Conservation (phyloP, 1,140 invertebrate genomes). For the Zaprionus vittiger region DNA sequence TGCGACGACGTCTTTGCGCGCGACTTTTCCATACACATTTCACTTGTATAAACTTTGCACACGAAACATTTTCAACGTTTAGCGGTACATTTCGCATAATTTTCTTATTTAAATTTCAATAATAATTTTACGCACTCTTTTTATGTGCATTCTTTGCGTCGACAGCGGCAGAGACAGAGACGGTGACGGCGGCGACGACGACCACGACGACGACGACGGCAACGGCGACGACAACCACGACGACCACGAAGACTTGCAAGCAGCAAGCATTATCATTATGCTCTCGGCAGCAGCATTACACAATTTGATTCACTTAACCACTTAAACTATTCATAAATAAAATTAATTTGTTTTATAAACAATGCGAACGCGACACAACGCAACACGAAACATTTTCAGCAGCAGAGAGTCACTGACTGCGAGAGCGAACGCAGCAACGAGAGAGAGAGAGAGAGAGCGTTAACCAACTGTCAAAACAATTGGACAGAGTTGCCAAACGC, state of each 20-base stretch:
- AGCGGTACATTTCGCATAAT: slow-evolving; percentile 20
- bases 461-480: slow-evolving; percentile 57
- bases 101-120: slow-evolving; percentile 25
- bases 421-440: slow-evolving; percentile 9
- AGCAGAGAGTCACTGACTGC: slow-evolving; percentile 44
- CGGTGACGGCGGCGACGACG: slow-evolving; percentile 9
- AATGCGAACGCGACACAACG: slow-evolving; percentile 48
- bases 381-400: slow-evolving; percentile 51
- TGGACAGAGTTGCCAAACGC: slow-evolving; percentile 41
- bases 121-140: slow-evolving; percentile 31
- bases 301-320: slow-evolving; percentile 46
- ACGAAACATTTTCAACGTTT: slow-evolving; percentile 27
- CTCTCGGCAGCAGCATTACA: slow-evolving; percentile 28
- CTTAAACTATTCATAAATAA: slow-evolving; percentile 46
- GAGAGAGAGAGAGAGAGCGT: slow-evolving; percentile 31
- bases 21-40: slow-evolving; percentile 53
- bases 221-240: not conserved
- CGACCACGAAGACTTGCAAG: slow-evolving; percentile 13
- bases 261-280: slow-evolving; percentile 33
- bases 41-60: slow-evolving; percentile 38
- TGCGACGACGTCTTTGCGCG: slow-evolving; percentile 46
- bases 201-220: slow-evolving; percentile 32
- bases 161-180: slow-evolving; percentile 42
- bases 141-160: slow-evolving; percentile 36
- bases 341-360: slow-evolving; percentile 60